These are phyloP conservation scores for Apodemus agrarius DNA, from an alignment of 2,797 vertebrate genomes.

Conservation along the genomic window DNA sequence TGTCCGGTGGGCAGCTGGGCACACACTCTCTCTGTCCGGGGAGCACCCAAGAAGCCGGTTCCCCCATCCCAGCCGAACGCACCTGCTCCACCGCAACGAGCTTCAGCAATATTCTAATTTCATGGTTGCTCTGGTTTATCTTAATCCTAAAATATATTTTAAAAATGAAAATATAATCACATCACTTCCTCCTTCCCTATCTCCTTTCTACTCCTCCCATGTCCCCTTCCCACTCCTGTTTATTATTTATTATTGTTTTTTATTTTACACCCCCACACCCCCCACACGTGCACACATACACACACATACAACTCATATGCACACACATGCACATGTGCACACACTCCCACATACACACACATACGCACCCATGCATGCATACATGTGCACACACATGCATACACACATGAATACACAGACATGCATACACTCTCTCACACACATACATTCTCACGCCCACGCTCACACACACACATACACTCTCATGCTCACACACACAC, in stretches of 20 bases:
- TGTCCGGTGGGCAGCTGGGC: too few species aligned
- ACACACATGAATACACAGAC: too few species aligned
- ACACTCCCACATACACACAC: not conserved
- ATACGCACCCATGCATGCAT: too few species aligned
- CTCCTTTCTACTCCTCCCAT: not conserved
- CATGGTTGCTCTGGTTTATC: not conserved
- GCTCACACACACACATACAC: not conserved
- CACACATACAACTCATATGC: too few species aligned
- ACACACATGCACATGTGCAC: not conserved
- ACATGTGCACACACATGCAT: not conserved
- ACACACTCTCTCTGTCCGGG: too few species aligned
- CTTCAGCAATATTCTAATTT: not conserved
- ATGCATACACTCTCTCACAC: not conserved
- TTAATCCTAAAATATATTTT: not conserved
- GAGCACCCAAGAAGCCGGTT: not conserved
- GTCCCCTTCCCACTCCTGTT: not conserved
- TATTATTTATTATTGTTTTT: too few species aligned
- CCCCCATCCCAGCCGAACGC: too few species aligned
- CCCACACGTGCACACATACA: too few species aligned
- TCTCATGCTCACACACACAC: not conserved
- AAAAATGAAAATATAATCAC: not conserved
- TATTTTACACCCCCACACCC: too few species aligned
- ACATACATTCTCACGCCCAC: not conserved
- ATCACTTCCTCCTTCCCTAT: not conserved
- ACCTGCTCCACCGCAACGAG: not conserved